Conservation (phyloP, 2,113 vertebrate genomes). For the Crotalus helleri region DNA sequence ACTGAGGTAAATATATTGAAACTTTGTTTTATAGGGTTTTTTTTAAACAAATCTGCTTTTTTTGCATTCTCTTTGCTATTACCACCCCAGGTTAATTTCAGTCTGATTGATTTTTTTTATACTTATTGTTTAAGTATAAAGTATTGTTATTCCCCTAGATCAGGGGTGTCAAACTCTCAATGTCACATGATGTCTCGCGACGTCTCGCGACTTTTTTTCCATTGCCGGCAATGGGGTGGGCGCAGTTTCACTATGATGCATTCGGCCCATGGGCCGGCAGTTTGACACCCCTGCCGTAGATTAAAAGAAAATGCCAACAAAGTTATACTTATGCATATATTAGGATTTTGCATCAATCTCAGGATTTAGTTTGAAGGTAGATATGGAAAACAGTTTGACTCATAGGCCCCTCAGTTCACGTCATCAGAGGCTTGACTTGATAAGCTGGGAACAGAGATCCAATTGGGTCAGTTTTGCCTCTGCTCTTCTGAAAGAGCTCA, state of each 20-base stretch:
- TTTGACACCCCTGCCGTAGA: not conserved
- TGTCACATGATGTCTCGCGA: too few relatives aligned
- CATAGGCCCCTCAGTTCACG: not conserved
- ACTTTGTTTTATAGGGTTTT: not conserved
- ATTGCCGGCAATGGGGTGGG: too few relatives aligned
- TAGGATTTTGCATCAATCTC: not conserved
- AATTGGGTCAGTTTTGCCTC: not conserved
- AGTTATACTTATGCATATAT: not conserved
- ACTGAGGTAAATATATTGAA: slow-evolving; percentile 71
- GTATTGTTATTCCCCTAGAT: not conserved
- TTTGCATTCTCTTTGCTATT: not conserved
- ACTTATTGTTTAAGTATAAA: not conserved
- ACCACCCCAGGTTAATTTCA: not conserved
- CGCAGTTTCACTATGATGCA: too few relatives aligned
- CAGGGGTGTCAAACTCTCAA: too few relatives aligned
- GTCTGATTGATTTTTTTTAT: not conserved
- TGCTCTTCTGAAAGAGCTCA: not conserved
- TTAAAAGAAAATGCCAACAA: not conserved
- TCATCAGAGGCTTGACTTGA: not conserved
- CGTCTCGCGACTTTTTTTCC: too few relatives aligned
- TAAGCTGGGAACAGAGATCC: not conserved
- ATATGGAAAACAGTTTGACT: not conserved
- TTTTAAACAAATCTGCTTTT: not conserved
- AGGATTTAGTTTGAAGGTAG: not conserved
- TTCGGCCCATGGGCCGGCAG: too few relatives aligned